Percentiles rank a stretch among this genome's conserved stretches.
These are phyloP conservation scores for Phaethon lepturus DNA, from an alignment of 2,113 vertebrate genomes.

Conservation along the genomic window DNA sequence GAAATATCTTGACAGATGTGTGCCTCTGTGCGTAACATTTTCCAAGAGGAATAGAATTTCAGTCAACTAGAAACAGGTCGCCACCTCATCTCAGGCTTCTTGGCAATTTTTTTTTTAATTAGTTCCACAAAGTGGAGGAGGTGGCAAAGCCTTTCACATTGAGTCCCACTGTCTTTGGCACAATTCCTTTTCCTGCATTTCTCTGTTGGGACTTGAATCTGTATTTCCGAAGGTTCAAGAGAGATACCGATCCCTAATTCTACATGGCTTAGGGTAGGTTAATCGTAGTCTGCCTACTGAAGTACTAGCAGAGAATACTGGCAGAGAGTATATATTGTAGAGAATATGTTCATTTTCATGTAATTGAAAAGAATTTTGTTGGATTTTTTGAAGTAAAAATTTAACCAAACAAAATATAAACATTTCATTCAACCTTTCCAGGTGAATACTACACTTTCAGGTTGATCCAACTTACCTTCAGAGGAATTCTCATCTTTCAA, in stretches of 20 bases:
- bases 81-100: background rate
- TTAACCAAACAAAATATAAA: background rate
- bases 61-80: background rate
- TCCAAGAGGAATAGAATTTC: background rate
- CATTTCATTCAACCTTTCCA: background rate
- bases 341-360: background rate
- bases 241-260: background rate
- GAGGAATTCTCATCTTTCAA: background rate
- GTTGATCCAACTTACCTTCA: background rate
- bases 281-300: background rate
- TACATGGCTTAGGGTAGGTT: background rate
- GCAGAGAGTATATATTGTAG: background rate
- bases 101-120: background rate
- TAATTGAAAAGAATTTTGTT: background rate
- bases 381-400: background rate
- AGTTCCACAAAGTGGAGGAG: background rate
- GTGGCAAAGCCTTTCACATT: background rate
- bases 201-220: background rate
- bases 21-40: background rate
- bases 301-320: background rate
- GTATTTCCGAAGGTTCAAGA: background rate
- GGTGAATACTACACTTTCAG: background rate
- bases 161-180: background rate
- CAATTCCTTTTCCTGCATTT: background rate
- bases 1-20: background rate